Conservation (phyloP, 2,113 vertebrate genomes). For the Phrynosoma blainvillii region DNA sequence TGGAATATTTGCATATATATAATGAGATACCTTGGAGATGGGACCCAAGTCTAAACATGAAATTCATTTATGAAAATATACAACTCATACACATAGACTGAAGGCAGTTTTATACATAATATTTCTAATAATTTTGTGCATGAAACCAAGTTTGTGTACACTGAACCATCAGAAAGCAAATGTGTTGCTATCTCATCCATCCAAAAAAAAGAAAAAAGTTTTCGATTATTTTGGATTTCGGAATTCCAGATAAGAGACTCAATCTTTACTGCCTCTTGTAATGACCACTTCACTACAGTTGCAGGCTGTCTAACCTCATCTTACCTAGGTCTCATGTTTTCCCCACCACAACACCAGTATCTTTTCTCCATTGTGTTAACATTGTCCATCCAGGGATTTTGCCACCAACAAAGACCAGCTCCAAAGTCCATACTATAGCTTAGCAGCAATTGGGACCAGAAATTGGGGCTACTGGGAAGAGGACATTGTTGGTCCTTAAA, state of each 20-base stretch:
- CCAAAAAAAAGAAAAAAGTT: no score
- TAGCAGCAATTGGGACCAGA: background rate
- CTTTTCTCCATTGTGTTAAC: background rate
- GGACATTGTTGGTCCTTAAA: background rate
- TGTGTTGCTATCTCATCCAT: no score
- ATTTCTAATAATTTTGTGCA: no score
- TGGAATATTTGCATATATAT: no score
- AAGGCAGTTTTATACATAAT: no score
- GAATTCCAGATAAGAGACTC: background rate
- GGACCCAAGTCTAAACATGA: no score
- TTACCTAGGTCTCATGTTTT: background rate
- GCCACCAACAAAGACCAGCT: background rate
- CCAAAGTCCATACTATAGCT: accelerated
- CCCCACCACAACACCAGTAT: background rate
- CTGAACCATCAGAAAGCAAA: no score
- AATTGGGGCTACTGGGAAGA: background rate
- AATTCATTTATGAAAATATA: no score
- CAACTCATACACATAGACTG: no score
- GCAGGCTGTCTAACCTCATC: background rate
- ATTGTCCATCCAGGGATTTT: background rate
- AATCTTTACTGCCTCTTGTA: background rate
- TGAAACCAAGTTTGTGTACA: no score
- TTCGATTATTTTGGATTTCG: background rate
- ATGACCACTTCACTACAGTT: background rate
- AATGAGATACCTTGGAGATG: no score